These are phyloP conservation scores for Triplophysa dalaica DNA, from an alignment of 2,113 vertebrate species.

Conservation along the genomic window DNA sequence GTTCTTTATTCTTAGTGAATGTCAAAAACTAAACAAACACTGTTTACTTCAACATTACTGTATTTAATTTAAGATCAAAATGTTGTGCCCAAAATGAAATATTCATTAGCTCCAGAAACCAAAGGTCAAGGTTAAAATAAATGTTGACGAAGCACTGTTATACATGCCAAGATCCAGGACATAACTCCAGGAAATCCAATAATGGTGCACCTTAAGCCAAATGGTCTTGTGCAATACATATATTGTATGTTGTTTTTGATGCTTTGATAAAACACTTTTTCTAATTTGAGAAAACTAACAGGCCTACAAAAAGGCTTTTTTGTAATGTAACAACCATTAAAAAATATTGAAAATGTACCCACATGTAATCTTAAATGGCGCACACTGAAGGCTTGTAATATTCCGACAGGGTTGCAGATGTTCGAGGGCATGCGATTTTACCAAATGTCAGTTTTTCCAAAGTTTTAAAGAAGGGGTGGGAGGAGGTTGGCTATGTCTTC, in stretches of 20 bases:
- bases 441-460: conserved; percentile 42
- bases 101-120: background rate
- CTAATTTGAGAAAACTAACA: background rate
- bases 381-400: background rate
- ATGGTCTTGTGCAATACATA: conserved; percentile 16
- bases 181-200: background rate
- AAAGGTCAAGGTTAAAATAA: background rate
- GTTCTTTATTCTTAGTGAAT: background rate
- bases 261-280: background rate
- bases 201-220: conserved; percentile 20
- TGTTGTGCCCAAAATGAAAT: background rate
- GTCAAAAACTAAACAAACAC: background rate
- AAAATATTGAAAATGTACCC: conserved; percentile 1
- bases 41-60: background rate
- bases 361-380: background rate
- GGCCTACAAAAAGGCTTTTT: background rate
- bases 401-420: conserved; percentile 8
- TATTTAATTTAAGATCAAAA: background rate
- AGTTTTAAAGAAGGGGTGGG: conserved; percentile 6
- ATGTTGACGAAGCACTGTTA: background rate
- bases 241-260: too few species aligned
- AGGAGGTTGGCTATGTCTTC: conserved; percentile 14
- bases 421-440: conserved; percentile 30
- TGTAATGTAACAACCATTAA: background rate
- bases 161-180: background rate